Base-by-base conservation (phyloP, 2,888 invertebrate species). In the Harmothoe impar region DNA sequence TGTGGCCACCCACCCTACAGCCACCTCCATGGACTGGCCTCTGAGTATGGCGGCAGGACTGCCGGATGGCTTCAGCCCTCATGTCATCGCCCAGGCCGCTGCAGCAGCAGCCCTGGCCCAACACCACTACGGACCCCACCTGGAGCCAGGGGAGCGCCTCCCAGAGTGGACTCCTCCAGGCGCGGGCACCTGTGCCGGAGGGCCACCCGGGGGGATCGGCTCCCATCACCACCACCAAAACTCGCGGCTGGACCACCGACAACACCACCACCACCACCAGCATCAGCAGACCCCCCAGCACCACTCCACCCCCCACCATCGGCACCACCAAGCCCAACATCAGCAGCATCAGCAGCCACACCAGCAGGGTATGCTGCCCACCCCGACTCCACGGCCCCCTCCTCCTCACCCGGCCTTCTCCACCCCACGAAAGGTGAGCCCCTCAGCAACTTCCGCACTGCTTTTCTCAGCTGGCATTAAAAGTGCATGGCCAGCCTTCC, bases 181-280 rank as follows among this genome's bases (percentile, higher is more conserved):
- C 0, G 81, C 23, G 23, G 43, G 35, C 81, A 43, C 81, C 81
- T 81, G 81, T 23, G 23, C 81, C 1, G 77, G 77, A 17, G 43
- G n/a, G 43, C 35, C 43, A 3, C 35, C 43, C 0, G 81, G 35
- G 81, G 81, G 33, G 35, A 33, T 17, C 0, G 72, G 77, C 33
- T 25, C 43, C 85, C 35, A 17, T 52, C 43, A 25, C 56, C 33
- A 62, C 62, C 43, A 43, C 43, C 43, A 43, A 7, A 29, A 89
- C 89, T 17, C 31, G 54, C n/a, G 33, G 54, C 54, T 81, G 35
- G 81, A 90, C 35, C 43, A 25, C 29, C 31, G 29, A 29, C 85
- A 62, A 72, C 90, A 90, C 90, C 86, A 88, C 90, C 72, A 88
- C 88, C 90, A 89, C 78, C 51, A 52, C 15, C 89, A 89, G 12